A percentile compares a stretch with the other conserved stretches of the same genome.
These are phyloP conservation scores for Catajapyx aquilonaris DNA, from an alignment of 1,140 invertebrate genomes.

Conservation along the genomic window DNA sequence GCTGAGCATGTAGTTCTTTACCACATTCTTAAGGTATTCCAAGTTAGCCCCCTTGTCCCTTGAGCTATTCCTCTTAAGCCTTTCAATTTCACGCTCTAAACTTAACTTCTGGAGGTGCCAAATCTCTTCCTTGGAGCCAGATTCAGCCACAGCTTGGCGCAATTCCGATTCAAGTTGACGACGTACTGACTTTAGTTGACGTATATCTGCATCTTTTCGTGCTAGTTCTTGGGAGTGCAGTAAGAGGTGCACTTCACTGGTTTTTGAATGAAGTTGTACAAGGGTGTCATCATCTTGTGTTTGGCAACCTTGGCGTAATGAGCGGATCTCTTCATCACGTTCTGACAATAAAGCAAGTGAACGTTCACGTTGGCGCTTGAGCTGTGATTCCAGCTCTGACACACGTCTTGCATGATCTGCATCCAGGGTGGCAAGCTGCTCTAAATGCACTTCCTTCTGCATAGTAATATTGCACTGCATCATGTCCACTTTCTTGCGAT, in stretches of 20 bases:
- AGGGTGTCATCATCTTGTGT: no score
- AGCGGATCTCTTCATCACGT: slow-evolving; percentile 54
- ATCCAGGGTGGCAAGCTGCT: slow-evolving; percentile 28
- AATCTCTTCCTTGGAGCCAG: slow-evolving; percentile 32
- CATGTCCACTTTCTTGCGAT: no score
- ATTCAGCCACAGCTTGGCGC: slow-evolving; percentile 33
- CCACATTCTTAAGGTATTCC: slow-evolving; percentile 78
- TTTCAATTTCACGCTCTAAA: slow-evolving; percentile 25
- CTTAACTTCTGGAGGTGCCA: slow-evolving; percentile 26
- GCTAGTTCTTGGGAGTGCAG: slow-evolving; percentile 69
- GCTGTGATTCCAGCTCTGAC: slow-evolving; percentile 41
- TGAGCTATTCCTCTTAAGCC: slow-evolving; percentile 22
- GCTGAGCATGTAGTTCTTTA: slow-evolving; percentile 57
- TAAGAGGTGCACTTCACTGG: no score
- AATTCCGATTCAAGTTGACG: slow-evolving; percentile 42
- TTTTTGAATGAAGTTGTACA: no score
- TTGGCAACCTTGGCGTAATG: no score
- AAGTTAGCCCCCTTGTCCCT: slow-evolving; percentile 67
- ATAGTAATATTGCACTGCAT: no score
- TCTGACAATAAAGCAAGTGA: slow-evolving; percentile 53
- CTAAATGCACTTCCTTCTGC: no score
- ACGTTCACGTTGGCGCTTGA: slow-evolving; percentile 54
- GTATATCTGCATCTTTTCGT: slow-evolving; percentile 55
- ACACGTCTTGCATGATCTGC: slow-evolving; percentile 33
- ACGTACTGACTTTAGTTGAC: slow-evolving; percentile 44